Evolutionary conservation across 2,888 invertebrate species (phyloP).

Genomic region (Oligia fasciuncula): DNA sequence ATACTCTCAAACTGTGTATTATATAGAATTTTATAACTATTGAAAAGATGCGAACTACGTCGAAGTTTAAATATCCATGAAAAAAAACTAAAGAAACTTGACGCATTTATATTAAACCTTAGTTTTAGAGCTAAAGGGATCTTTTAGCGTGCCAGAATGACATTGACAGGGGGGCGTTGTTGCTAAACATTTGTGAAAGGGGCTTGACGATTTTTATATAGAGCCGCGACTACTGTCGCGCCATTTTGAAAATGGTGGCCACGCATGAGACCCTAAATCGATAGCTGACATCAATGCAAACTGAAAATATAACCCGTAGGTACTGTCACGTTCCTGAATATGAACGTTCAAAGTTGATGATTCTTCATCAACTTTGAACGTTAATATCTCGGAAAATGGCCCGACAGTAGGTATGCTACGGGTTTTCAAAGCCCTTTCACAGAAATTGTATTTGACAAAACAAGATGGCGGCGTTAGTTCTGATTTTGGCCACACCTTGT

Average conservation of each 20-base stretch:
- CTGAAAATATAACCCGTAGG: no score
- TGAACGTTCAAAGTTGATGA: no score
- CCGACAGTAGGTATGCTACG: no score
- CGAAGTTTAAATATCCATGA: constrained; percentile 1
- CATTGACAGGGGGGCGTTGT: no score
- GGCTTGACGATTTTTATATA: no score
- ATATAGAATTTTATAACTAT: background rate
- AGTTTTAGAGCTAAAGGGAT: background rate
- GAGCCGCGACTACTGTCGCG: no score
- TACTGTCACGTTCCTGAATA: no score
- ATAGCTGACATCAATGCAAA: no score
- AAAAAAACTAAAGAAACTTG: background rate
- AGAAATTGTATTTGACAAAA: background rate
- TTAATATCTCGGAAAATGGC: no score
- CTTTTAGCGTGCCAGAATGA: background rate
- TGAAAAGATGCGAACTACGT: background rate
- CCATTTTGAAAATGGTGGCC: no score
- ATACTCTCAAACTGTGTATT: background rate
- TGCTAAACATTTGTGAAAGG: background rate
- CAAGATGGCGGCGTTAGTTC: background rate
- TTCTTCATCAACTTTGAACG: no score
- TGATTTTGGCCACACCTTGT: background rate
- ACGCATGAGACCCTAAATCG: no score
- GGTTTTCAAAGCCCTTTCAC: background rate
- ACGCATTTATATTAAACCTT: constrained; percentile 2